Evolutionary conservation across 2,888 invertebrate genomes (phyloP).

Genomic region (Germaria angustata): DNA sequence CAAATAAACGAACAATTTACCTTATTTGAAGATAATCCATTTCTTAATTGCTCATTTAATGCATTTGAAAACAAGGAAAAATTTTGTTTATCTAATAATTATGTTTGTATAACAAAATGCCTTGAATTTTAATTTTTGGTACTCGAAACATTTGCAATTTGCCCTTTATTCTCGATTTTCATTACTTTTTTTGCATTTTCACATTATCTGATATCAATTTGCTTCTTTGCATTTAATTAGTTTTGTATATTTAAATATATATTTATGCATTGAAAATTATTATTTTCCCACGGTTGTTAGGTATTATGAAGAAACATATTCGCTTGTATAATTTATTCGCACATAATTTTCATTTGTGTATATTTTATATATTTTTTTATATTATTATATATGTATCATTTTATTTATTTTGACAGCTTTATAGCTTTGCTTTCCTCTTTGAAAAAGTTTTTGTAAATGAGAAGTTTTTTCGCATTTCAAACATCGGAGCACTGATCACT

Average conservation of each 20-base stretch:
- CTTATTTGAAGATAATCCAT: slow-evolving; percentile 17
- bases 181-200: background rate
- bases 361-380: slow-evolving; percentile 2
- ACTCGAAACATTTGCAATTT: no score
- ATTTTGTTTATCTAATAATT: background rate
- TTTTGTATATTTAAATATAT: slow-evolving; percentile 9
- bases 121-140: no score
- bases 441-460: background rate
- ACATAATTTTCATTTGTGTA: slow-evolving; percentile 43
- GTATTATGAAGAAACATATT: slow-evolving; percentile 25
- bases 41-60: no score
- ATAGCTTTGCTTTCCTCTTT: slow-evolving; percentile 36
- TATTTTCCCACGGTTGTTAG: slow-evolving; percentile 63
- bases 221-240: slow-evolving; percentile 21
- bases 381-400: slow-evolving; percentile 29
- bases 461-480: slow-evolving; percentile 3
- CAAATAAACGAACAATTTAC: slow-evolving; percentile 3
- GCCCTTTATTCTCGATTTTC: background rate
- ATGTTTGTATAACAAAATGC: background rate
- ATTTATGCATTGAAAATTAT: background rate
- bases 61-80: no score
- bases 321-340: slow-evolving; percentile 36
- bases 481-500: slow-evolving; percentile 29
- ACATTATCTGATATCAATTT: slow-evolving; percentile 19
- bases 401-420: slow-evolving; percentile 61